Evolutionary conservation across 2,797 vertebrate genomes (phyloP), one percentile per base, ranked within the genome.

Genomic region (Urocyon cinereoargenteus): DNA sequence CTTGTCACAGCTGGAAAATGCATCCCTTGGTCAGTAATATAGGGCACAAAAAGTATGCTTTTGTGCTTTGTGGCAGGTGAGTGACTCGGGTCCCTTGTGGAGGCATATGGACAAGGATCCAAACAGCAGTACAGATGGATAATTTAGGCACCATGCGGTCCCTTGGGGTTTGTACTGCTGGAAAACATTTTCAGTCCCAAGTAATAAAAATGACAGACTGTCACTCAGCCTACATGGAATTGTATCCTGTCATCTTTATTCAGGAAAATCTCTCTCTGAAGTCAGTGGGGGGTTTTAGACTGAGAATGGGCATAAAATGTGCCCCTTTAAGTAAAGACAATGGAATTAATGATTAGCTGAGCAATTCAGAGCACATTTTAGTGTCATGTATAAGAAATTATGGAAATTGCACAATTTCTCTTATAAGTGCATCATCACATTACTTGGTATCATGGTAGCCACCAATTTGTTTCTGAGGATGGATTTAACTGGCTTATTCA

Each of bases 171-270:
- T 78, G 86, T 96, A 73, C 49, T 66, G 59, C 93, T 90, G 77
- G 91, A 96, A 96, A 94, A 96, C 90, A 92, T 92, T 96, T 97
- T 96, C 90, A 92, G 84, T 59, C 57, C 62, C 77, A 86, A 90
- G 66, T 92, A 94, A 94, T 97, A 96, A 97, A 97, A 96, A 88
- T 97, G 92, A 97, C 57, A 87, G 90, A 57, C 79, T 94, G 86
- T 72, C 82, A 73, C 88, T 94, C 66, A 83, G 77, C 18, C 86
- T 75, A 36, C 14, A 10, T 21, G 78, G 96, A 92, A 95, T 96
- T 97, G 90, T 94, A 85, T 89, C 85, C 82, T 95, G 95, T 86
- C 90, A 94, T 96, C 81, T 97, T 90, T 83, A 70, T 93, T 96
- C 68, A 94, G 85, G 92, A 94, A 94, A 95, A 79, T 75, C 93